Conservation (phyloP, 1,140 invertebrate genomes). For the Mylabris phalerata region DNA sequence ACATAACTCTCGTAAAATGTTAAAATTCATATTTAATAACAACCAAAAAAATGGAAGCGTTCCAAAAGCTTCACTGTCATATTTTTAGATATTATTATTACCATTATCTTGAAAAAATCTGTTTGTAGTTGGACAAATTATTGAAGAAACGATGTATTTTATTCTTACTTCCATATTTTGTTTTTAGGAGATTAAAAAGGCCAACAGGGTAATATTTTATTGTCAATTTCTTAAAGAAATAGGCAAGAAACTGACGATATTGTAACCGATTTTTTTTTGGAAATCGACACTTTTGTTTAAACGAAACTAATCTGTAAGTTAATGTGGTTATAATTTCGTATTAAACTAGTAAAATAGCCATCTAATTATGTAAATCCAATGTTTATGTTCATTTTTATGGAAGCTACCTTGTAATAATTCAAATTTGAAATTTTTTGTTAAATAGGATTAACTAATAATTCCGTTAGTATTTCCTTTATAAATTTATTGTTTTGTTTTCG, state of each 20-base stretch:
- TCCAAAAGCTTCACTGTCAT: conserved; percentile 3
- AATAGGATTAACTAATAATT: no score
- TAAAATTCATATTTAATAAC: conserved; percentile 3
- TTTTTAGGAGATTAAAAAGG: no score
- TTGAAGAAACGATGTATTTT: neutral
- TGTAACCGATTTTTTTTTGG: neutral
- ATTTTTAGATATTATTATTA: conserved; percentile 11
- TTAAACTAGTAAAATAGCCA: conserved; percentile 1
- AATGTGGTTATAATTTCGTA: neutral
- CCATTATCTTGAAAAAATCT: conserved; percentile 3
- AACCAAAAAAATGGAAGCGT: conserved; percentile 7
- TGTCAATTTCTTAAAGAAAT: no score
- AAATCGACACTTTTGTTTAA: neutral
- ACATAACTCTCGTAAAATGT: neutral
- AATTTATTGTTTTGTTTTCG: no score
- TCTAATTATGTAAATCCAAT: conserved; percentile 13
- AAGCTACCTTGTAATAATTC: no score
- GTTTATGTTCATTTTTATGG: neutral
- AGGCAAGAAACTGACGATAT: no score
- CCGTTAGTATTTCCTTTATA: no score
- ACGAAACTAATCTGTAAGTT: neutral
- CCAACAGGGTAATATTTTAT: no score
- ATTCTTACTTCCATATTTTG: neutral
- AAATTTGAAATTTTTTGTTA: no score
- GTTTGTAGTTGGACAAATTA: conserved; percentile 3